These are phyloP conservation scores for Eupithecia vulgata DNA, from an alignment of 2,888 invertebrate genomes.

Conservation along the genomic window DNA sequence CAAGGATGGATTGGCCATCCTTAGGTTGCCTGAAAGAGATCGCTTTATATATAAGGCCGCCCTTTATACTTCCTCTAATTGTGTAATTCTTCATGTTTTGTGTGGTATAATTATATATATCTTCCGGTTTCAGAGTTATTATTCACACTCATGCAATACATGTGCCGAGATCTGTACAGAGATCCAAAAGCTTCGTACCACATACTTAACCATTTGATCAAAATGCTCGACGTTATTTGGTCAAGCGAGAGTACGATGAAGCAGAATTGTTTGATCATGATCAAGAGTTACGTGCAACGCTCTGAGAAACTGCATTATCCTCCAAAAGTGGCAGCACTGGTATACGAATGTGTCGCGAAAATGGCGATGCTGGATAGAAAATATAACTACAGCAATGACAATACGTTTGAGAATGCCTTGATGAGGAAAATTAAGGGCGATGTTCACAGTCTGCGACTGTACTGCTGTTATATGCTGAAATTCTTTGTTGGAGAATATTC, in stretches of 20 bases:
- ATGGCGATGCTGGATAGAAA: slow-evolving; percentile 58
- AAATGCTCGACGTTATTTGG: slow-evolving; percentile 67
- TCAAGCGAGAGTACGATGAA: slow-evolving; percentile 57
- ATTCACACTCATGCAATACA: slow-evolving; percentile 67
- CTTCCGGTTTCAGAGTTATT: slow-evolving; percentile 69
- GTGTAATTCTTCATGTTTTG: too few species aligned
- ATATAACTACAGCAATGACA: slow-evolving; percentile 52
- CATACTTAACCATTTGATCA: slow-evolving; percentile 63
- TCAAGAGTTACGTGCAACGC: slow-evolving; percentile 69
- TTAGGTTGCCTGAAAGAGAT: too few species aligned
- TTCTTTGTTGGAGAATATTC: slow-evolving; percentile 49
- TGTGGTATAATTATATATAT: too few species aligned
- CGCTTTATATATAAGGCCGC: too few species aligned
- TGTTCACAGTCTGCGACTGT: slow-evolving; percentile 66
- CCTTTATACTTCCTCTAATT: too few species aligned
- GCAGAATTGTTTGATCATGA: slow-evolving; percentile 75
- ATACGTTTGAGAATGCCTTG: slow-evolving; percentile 58
- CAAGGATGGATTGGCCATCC: too few species aligned
- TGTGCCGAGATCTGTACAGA: slow-evolving; percentile 72
- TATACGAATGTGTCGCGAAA: slow-evolving; percentile 74
- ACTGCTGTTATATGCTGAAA: slow-evolving; percentile 69
- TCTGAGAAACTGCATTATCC: slow-evolving; percentile 70
- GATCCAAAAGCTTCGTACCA: slow-evolving; percentile 63
- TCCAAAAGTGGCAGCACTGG: slow-evolving; percentile 66
- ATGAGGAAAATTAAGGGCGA: slow-evolving; percentile 62